phyloP scores from a whole-genome alignment of 2,888 invertebrate species.

The Nomada lathburiana region DNA sequence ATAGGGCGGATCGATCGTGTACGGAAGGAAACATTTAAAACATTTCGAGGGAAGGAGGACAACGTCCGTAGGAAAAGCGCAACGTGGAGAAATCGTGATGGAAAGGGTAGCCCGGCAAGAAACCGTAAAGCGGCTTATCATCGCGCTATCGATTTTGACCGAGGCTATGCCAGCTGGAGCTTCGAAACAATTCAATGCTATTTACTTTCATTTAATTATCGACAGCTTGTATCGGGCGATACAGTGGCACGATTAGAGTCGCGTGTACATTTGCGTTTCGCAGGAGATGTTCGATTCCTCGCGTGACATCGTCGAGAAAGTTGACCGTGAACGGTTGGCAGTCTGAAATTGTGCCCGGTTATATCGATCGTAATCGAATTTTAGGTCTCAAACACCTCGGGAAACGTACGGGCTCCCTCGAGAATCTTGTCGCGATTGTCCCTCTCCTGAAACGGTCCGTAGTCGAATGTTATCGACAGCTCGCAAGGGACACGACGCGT shows the following conservation, averaged over 20 bases:
- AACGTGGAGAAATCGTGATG: slow-evolving; percentile 7
- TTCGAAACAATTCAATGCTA: background rate
- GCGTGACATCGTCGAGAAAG: too few relatives aligned
- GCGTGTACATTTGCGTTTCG: too few relatives aligned
- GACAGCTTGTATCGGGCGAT: too few relatives aligned
- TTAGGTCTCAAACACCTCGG: slow-evolving; percentile 51
- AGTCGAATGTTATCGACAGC: slow-evolving; percentile 66
- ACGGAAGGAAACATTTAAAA: background rate
- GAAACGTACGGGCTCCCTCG: slow-evolving; percentile 34
- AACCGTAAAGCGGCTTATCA: slow-evolving; percentile 39
- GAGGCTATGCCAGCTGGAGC: slow-evolving; percentile 31
- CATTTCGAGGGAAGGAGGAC: background rate
- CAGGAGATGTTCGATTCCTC: too few relatives aligned
- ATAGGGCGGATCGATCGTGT: slow-evolving; percentile 13
- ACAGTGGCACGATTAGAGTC: too few relatives aligned
- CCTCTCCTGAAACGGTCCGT: slow-evolving; percentile 24
- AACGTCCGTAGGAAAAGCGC: slow-evolving; percentile 24
- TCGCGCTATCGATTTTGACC: slow-evolving; percentile 30
- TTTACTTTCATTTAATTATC: too few relatives aligned
- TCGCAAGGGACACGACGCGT: slow-evolving; percentile 36
- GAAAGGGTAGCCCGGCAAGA: slow-evolving; percentile 20
- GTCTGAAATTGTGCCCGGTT: slow-evolving; percentile 14
- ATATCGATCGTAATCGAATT: slow-evolving; percentile 50
- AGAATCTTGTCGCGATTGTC: slow-evolving; percentile 63
- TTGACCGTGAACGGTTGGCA: too few relatives aligned